Evolutionary conservation across 2,888 invertebrate genomes (phyloP).

Genomic region (Polyploca ridens): DNA sequence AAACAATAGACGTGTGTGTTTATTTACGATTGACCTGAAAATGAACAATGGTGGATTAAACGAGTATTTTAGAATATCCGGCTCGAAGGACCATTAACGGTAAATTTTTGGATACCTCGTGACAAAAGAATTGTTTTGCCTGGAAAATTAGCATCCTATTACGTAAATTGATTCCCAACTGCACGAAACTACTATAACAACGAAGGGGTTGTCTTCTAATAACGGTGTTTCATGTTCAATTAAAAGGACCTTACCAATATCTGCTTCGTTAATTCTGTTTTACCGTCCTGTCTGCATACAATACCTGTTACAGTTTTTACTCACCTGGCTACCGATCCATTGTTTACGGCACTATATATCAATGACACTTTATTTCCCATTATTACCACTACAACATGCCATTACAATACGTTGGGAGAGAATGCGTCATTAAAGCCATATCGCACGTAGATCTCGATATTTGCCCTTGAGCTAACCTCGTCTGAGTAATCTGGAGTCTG

Average conservation of each 20-base stretch:
- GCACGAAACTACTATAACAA: neutral
- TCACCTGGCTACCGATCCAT: neutral
- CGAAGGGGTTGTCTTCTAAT: neutral
- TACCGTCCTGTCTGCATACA: neutral
- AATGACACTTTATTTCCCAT: conserved; percentile 7
- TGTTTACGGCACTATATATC: conserved; percentile 8
- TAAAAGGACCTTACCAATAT: neutral
- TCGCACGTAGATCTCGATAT: conserved; percentile 12
- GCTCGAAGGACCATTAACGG: conserved; percentile 13
- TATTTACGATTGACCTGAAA: conserved; percentile 7
- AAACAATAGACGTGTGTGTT: conserved; percentile 42
- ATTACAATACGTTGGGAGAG: conserved; percentile 2
- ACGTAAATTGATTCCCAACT: neutral
- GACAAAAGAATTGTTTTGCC: conserved; percentile 3
- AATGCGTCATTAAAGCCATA: conserved; percentile 11
- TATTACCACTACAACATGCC: neutral
- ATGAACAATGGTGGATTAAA: conserved; percentile 9
- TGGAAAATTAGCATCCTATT: neutral
- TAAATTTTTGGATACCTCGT: neutral
- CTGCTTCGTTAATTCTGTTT: neutral
- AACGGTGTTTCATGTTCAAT: too few species aligned
- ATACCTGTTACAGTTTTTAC: conserved; percentile 1
- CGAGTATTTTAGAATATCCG: conserved; percentile 13
- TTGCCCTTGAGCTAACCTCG: conserved; percentile 10
- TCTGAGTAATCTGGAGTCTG: conserved; percentile 5